Evolutionary conservation across 2,888 invertebrate genomes (phyloP).

Genomic region (Acanthopleura granulata): DNA sequence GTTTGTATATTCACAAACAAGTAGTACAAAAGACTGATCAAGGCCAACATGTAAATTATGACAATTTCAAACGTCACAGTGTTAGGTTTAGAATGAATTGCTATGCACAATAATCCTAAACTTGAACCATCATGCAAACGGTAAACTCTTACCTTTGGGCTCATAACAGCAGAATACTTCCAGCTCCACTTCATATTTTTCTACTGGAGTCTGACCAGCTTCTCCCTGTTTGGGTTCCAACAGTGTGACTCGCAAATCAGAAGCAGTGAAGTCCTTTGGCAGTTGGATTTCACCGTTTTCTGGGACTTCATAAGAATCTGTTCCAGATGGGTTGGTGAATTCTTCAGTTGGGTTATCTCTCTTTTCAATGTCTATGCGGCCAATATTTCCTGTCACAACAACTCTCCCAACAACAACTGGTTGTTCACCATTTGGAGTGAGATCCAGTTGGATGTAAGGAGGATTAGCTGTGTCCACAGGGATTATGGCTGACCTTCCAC

Average conservation of each 20-base stretch:
- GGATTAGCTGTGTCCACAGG: background rate
- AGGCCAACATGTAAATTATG: too few relatives aligned
- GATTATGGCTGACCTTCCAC: background rate
- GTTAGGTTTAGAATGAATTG: too few relatives aligned
- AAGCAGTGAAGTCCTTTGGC: background rate
- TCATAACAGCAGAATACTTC: slow-evolving; percentile 3
- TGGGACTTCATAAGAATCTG: background rate
- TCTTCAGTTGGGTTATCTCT: slow-evolving; percentile 1
- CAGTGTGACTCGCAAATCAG: background rate
- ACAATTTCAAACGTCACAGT: too few relatives aligned
- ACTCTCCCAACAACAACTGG: background rate
- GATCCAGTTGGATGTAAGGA: slow-evolving; percentile 3
- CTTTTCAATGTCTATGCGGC: background rate
- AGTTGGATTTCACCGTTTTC: slow-evolving; percentile 2
- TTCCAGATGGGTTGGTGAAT: background rate
- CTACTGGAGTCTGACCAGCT: background rate
- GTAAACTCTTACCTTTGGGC: background rate
- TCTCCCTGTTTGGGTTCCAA: background rate
- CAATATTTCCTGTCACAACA: background rate
- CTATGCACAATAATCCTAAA: too few relatives aligned
- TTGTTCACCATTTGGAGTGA: background rate
- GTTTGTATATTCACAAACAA: too few relatives aligned
- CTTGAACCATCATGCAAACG: too few relatives aligned
- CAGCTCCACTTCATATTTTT: background rate
- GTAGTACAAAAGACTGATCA: too few relatives aligned